A percentile compares a stretch with the other conserved stretches of the same genome.
phyloP scores from a whole-genome alignment of 2,113 vertebrate genomes.

The Gallinago paraguaiae region DNA sequence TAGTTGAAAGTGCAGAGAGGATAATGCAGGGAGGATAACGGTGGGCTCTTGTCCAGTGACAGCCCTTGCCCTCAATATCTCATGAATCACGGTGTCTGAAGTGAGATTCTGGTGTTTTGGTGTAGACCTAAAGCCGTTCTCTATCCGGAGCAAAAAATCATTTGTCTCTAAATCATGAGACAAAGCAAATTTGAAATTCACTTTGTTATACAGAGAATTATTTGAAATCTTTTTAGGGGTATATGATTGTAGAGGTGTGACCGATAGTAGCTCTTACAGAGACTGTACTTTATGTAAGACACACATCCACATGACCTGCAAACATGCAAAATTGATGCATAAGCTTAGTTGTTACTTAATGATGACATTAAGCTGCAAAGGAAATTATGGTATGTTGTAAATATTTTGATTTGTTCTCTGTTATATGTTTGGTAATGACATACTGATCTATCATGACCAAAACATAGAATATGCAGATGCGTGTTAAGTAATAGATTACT shows the following conservation, averaged over 20 bases:
- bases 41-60: background rate
- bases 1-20: background rate
- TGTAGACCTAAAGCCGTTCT: background rate
- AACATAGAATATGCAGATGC: slow-evolving; percentile 29
- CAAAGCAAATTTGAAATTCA: background rate
- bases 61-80: background rate
- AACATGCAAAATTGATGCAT: background rate
- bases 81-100: background rate
- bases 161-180: background rate
- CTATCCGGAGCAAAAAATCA: background rate
- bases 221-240: background rate
- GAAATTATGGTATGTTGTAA: background rate
- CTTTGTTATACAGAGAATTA: background rate
- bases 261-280: background rate
- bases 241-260: background rate
- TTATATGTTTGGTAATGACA: background rate
- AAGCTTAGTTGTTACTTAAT: slow-evolving; percentile 25
- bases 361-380: background rate
- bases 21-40: background rate
- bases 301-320: background rate
- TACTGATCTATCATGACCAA: slow-evolving; percentile 38
- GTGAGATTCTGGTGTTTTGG: background rate
- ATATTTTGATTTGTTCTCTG: slow-evolving; percentile 53
- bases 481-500: slow-evolving; percentile 51
- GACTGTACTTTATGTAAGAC: background rate